These are phyloP conservation scores for Bolinopsis microptera DNA, from an alignment of 37 sponge, comb jelly and placozoan species.

Conservation along the genomic window DNA sequence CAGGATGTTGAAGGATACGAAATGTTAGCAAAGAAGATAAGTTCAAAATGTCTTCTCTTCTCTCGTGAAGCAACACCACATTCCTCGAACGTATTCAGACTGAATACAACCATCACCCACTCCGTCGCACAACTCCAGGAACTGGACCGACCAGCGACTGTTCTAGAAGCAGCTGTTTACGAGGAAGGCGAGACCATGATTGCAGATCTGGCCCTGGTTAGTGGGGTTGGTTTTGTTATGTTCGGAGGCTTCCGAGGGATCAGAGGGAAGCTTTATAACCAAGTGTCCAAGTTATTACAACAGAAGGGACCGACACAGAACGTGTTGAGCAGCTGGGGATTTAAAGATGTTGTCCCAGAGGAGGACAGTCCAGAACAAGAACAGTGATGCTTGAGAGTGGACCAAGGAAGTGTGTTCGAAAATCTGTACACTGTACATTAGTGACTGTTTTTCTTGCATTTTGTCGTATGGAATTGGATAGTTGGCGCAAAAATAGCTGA, in stretches of 20 bases:
- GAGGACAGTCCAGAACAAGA: neutral
- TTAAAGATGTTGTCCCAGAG: neutral
- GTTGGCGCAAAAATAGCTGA: too few species aligned
- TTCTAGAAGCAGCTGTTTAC: neutral
- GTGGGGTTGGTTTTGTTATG: slow-evolving; percentile 38
- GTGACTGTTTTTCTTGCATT: too few species aligned
- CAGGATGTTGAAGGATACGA: slow-evolving; percentile 61
- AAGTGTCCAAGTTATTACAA: neutral
- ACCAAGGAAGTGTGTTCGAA: too few species aligned
- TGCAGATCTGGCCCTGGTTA: slow-evolving; percentile 46
- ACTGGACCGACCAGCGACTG: neutral
- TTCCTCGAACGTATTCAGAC: neutral
- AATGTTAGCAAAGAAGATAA: neutral
- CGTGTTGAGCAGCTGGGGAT: neutral
- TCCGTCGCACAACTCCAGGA: neutral
- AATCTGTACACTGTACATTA: too few species aligned
- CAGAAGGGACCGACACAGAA: neutral
- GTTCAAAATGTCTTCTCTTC: slow-evolving; percentile 40
- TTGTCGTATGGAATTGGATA: too few species aligned
- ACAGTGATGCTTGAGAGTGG: too few species aligned
- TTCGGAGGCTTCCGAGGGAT: slow-evolving; percentile 26
- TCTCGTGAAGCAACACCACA: neutral
- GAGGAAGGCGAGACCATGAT: slow-evolving; percentile 8
- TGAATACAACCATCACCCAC: neutral
- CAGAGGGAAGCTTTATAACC: neutral